Base-by-base conservation (phyloP, 1,140 invertebrate genomes). In the Nephila pilipes region DNA sequence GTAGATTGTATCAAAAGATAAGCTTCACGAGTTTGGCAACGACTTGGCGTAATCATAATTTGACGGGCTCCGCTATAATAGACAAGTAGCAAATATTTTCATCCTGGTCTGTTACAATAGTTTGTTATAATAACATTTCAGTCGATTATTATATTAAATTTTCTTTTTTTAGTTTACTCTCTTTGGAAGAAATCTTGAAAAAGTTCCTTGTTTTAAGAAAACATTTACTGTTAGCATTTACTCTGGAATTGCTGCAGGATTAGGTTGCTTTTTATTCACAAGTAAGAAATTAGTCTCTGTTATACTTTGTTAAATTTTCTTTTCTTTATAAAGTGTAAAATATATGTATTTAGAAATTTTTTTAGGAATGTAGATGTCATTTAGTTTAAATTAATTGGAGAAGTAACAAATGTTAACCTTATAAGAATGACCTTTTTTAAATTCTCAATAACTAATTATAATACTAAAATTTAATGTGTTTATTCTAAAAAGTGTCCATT, bases 181-280 rank as follows among this genome's bases (percentile, higher is more conserved):
- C 12, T 92, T 92, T 69, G 90, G 90, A 6, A 85, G 36, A 3
- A 54, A 92, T 79, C 65, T 92, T 58, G 29, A 92, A 79, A 69
- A 75, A 25, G 87, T 92, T 36, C 91, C 91, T 38, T 92, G 91
- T 36, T 92, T 92, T 65, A 92, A 92, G 32, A 92, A 87, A 38
- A 75, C 91, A 10, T 92, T 92, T 58, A 92, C 63, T 1, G 12
- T 65, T 60, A 63, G 83, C 54, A 79, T 79, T 12, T 87, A 29
- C n/a, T 55, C 83, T 38, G 91, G 91, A 2, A 4, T 92, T 18
- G 83, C 63, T 10, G 60, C 29, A 22, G 91, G 91, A 22, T 87
- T 92, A 79, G 83, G 46, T 75, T 36, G 54, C 60, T 92, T 92
- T 29, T 10, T 92, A 58, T 36, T 92, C 12, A 87, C 91, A 22